Percentiles rank a stretch among this genome's conserved stretches.
phyloP scores from a whole-genome alignment of 2,113 vertebrate genomes.

The Podiceps cristatus region DNA sequence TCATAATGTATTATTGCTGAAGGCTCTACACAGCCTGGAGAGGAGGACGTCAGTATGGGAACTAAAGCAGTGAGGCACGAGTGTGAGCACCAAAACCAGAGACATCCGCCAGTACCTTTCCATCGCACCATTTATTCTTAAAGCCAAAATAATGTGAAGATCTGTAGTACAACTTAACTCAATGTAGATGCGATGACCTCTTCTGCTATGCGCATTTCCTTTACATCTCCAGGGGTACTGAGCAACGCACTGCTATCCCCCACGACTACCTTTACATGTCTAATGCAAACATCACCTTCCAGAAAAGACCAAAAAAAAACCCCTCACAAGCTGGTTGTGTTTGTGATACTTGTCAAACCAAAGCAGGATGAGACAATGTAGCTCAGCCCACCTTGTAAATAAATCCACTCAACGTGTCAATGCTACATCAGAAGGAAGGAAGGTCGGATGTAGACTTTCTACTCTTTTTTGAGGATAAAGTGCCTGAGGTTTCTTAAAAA shows the following conservation, averaged over 20 bases:
- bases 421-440: neutral
- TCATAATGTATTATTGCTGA: conserved; percentile 37
- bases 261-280: no score
- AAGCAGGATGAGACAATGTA: neutral
- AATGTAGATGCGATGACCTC: neutral
- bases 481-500: neutral
- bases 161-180: neutral
- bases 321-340: neutral
- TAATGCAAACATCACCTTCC: neutral
- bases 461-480: neutral
- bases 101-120: neutral
- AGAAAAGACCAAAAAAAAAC: neutral
- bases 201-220: neutral
- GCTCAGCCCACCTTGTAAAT: neutral
- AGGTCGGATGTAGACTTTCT: neutral
- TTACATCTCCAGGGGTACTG: neutral
- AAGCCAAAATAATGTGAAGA: neutral
- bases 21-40: neutral
- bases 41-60: neutral
- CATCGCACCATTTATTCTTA: neutral
- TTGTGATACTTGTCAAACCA: neutral
- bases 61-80: neutral
- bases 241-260: neutral
- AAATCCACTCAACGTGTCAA: rapidly evolving
- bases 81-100: neutral